Base-by-base conservation (phyloP, 1,140 invertebrate genomes). In the Neocloeon triangulifer region DNA sequence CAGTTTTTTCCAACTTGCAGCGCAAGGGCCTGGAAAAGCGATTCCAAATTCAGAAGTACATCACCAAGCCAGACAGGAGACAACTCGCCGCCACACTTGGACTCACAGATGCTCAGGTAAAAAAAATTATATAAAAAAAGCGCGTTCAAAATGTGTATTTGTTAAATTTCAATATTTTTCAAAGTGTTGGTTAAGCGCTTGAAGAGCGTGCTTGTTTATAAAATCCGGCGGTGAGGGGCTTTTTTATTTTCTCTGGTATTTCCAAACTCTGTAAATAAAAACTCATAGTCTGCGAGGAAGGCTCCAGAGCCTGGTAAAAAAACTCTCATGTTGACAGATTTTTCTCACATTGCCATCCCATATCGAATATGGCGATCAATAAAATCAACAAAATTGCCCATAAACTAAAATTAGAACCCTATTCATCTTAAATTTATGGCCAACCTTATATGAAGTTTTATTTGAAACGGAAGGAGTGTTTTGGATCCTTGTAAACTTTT, bases 1-100 rank as follows among this genome's bases (percentile, higher is more conserved):
- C 89, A 1, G 91, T 96, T 0, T 69, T 69, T 44, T 68, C 65
- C 18, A 64, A 66, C 43, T 51, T 64, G 8, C 66, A 69, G 43
- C 37, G 66, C 9, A 66, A 68, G 46, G 66, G 66, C 40, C 58
- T 69, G 36, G 59, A 64, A 40, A 62, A 64, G 36, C 42, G 64
- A 21, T 69, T 69, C 43, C 61, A 66, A 38, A 44, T 66, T 5
- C 65, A 71, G 47, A 68, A 69, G 43, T 69, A 69, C 44, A 68
- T 69, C 40, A 65, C 61, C 13, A 69, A 69, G 43, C 64, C 63
- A 1, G 65, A 69, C 48, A 47, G 65, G 39, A 53, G 65, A 44
- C 64, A 69, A 42, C 43, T 69, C 17, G 66, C 65, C 0, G 64
- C 64, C 37, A 65, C 65, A 43, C 46, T 69, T 8, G 65, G 64